Evolutionary conservation across 1,140 invertebrate genomes (phyloP).

Genomic region (Lepidurus packardi): DNA sequence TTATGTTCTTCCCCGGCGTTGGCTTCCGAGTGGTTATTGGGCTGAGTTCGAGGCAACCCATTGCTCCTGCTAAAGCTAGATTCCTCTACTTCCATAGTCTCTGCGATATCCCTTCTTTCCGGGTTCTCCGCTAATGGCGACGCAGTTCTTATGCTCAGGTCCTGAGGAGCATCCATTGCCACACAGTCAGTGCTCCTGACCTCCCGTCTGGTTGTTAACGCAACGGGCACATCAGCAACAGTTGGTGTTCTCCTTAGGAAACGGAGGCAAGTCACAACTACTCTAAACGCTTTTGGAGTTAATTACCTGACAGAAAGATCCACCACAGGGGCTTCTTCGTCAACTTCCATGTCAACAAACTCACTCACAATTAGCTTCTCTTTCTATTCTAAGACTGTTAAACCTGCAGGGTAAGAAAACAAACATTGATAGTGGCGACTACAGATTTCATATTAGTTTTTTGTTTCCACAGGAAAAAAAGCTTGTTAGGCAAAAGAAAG

Average conservation of each 20-base stretch:
- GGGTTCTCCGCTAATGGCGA: background rate
- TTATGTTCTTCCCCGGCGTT: slow-evolving; percentile 42
- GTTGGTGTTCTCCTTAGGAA: background rate
- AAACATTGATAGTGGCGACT: no score
- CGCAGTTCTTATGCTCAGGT: slow-evolving; percentile 23
- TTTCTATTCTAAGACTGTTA: no score
- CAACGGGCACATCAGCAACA: background rate
- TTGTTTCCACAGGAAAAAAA: slow-evolving; percentile 38
- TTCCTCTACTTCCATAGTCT: background rate
- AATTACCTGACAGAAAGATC: slow-evolving; percentile 68
- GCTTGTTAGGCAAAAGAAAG: background rate
- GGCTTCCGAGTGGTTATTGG: background rate
- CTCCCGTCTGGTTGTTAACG: background rate
- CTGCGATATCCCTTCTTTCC: background rate
- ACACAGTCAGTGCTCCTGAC: background rate
- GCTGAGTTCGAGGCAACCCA: background rate
- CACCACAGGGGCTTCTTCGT: slow-evolving; percentile 59
- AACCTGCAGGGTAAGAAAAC: no score
- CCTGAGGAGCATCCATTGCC: slow-evolving; percentile 27
- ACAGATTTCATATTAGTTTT: slow-evolving; percentile 32
- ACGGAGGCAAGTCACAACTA: background rate
- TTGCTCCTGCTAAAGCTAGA: slow-evolving; percentile 27
- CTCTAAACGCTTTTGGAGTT: background rate
- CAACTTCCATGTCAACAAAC: slow-evolving; percentile 52
- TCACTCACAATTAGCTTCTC: no score